These are phyloP conservation scores for Callyntrura guangdongensis DNA, from an alignment of 2,888 invertebrate genomes.

Conservation along the genomic window DNA sequence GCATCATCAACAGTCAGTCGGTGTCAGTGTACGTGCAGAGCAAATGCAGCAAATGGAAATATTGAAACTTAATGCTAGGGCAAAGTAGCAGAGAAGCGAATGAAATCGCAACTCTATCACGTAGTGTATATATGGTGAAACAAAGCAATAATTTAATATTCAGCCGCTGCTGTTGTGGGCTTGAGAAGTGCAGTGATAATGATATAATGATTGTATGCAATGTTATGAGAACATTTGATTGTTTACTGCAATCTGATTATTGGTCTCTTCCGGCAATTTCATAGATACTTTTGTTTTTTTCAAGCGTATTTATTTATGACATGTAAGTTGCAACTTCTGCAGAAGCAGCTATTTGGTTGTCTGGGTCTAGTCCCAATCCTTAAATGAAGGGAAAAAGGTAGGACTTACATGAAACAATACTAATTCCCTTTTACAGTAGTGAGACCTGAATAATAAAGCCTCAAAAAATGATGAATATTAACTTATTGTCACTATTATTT, in stretches of 20 bases:
- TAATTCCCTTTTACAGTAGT: conserved; percentile 31
- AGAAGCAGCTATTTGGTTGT: conserved; percentile 26
- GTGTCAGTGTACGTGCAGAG: neutral
- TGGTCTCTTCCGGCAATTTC: conserved; percentile 74
- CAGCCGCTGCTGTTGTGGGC: conserved; percentile 15
- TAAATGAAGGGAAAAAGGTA: conserved; percentile 14
- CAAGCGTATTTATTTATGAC: conserved; percentile 22
- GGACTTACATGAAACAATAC: conserved; percentile 33
- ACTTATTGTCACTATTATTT: conserved; percentile 2
- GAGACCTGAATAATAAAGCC: conserved; percentile 50
- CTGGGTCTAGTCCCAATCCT: conserved; percentile 49
- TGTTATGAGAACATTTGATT: conserved; percentile 63
- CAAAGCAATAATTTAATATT: conserved; percentile 50
- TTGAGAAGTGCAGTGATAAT: conserved; percentile 54
- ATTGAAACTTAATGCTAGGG: neutral
- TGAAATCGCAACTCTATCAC: conserved; percentile 16
- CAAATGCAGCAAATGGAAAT: neutral
- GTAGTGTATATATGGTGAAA: conserved; percentile 11
- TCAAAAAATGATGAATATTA: conserved; percentile 27
- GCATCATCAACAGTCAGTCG: too few relatives aligned
- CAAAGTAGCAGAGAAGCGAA: neutral
- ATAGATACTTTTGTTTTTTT: conserved; percentile 43
- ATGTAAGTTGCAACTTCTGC: conserved; percentile 51
- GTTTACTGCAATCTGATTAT: conserved; percentile 69
- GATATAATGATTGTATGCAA: conserved; percentile 51